Base-by-base conservation (phyloP, 2,797 vertebrate species). In the Petrocephalus schoutedeni region DNA sequence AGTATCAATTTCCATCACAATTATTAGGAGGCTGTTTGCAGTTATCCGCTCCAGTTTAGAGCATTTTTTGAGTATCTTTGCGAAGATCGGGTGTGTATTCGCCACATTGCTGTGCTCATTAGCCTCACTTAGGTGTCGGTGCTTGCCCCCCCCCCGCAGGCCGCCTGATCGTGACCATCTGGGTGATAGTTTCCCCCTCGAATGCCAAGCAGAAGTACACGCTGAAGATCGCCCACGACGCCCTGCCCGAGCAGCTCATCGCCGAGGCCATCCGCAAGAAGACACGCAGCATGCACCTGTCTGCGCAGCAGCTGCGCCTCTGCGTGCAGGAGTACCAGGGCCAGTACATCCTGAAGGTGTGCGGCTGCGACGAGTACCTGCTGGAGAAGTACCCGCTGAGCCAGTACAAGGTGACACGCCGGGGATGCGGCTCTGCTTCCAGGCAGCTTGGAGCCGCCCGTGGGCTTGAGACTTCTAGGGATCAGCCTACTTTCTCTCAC, bases 191-290 rank as follows among this genome's bases (percentile, higher is more conserved):
- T 87, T 96, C 95, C 84, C 96, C 96, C 0, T 96, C 95, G 0
- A 96, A 96, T 91, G 94, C 95, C 87, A 96, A 96, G 92, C 96
- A 96, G 93, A 96, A 96, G 87, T 96, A 96, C 92, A 96, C 95
- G 0, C 93, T 94, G 5, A 92, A 96, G 95, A 95, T 95, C 77
- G 92, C 91, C 1, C 96, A 96, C 0, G 95, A 96, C 89, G 94
- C 93, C n/a, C 91, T 96, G 58, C 96, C 96, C 2, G 95, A 96
- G 91, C 95, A 96, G 91, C 93, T 95, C 90, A 94, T 94, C 0
- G 92, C 92, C 0, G 94, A 96, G 84, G 93, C 96, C 87, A 96
- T 96, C 92, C 93, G 95, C 88, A 96, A 96, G 92, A 96, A 96
- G 86, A 96, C 94, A 0, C 92, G 96, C 2, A 96, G 95, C 4